phyloP scores from a whole-genome alignment of 30 jellyfish, hydroid and myxozoan species.

The Pelagia noctiluca region DNA sequence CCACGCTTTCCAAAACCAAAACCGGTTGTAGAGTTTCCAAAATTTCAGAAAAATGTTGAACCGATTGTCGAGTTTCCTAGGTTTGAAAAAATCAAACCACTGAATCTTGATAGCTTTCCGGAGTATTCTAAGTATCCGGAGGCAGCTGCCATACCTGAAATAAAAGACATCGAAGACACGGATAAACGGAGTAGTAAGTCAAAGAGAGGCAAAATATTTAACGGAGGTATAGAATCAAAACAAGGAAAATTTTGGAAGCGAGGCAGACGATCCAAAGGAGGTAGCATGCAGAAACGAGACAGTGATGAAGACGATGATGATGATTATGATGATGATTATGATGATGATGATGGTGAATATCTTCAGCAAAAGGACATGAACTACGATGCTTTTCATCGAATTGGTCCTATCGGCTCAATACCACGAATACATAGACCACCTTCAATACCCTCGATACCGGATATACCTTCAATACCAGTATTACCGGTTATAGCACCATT shows the following conservation, averaged over 20 bases:
- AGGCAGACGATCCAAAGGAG: too few relatives aligned
- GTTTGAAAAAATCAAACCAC: slow-evolving; percentile 60
- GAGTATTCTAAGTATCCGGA: slow-evolving; percentile 59
- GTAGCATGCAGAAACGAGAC: neutral
- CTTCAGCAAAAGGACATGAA: slow-evolving; percentile 15
- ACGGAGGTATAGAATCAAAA: too few relatives aligned
- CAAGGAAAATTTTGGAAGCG: too few relatives aligned
- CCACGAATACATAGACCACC: slow-evolving; percentile 57
- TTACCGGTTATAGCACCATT: slow-evolving; percentile 49
- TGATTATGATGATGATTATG: slow-evolving; percentile 35
- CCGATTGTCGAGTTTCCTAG: slow-evolving; percentile 51
- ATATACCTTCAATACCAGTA: slow-evolving; percentile 61
- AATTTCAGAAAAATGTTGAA: slow-evolving; percentile 24
- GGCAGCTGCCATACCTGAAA: slow-evolving; percentile 66
- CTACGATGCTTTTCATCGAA: neutral
- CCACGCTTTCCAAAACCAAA: too few relatives aligned
- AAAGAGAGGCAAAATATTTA: slow-evolving; percentile 34
- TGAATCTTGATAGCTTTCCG: slow-evolving; percentile 18
- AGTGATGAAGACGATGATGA: slow-evolving; percentile 50
- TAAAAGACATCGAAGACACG: slow-evolving; percentile 57
- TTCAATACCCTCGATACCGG: slow-evolving; percentile 56
- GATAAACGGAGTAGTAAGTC: slow-evolving; percentile 36
- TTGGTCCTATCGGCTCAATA: slow-evolving; percentile 33
- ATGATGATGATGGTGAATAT: slow-evolving; percentile 2
- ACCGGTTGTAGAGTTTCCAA: slow-evolving; percentile 51